A percentile compares a stretch with the other conserved stretches of the same genome.
Evolutionary conservation across 2,113 vertebrate species (phyloP).

Genomic region (Machaerirhynchus nigripectus): DNA sequence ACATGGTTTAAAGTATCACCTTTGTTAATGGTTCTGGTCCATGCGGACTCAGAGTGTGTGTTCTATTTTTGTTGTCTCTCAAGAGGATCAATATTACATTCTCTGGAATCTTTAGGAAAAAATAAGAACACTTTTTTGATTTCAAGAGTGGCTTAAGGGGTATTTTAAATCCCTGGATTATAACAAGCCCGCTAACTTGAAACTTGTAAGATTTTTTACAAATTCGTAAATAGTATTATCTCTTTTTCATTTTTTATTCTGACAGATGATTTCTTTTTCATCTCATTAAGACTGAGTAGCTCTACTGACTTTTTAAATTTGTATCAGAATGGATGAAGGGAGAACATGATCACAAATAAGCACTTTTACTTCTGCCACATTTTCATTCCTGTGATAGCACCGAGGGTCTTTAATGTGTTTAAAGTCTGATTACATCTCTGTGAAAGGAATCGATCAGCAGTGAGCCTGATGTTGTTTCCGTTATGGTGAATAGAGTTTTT

Average conservation of each 20-base stretch:
- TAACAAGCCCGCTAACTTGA: neutral
- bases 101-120: neutral
- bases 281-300: neutral
- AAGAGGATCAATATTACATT: neutral
- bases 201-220: neutral
- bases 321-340: neutral
- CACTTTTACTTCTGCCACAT: neutral
- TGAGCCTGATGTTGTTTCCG: neutral
- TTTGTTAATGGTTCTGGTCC: neutral
- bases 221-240: neutral
- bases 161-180: neutral
- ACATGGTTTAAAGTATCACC: neutral
- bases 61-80: constrained; percentile 13
- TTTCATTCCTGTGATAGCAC: neutral
- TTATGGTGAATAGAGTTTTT: neutral
- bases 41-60: neutral
- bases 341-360: rapidly evolving
- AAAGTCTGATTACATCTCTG: neutral
- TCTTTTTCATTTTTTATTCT: neutral
- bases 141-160: neutral
- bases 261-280: neutral
- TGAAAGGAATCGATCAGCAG: neutral
- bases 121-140: neutral
- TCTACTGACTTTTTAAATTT: neutral
- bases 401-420: neutral